phyloP scores from a whole-genome alignment of 2,797 vertebrate genomes.

The Notolabrus celidotus region DNA sequence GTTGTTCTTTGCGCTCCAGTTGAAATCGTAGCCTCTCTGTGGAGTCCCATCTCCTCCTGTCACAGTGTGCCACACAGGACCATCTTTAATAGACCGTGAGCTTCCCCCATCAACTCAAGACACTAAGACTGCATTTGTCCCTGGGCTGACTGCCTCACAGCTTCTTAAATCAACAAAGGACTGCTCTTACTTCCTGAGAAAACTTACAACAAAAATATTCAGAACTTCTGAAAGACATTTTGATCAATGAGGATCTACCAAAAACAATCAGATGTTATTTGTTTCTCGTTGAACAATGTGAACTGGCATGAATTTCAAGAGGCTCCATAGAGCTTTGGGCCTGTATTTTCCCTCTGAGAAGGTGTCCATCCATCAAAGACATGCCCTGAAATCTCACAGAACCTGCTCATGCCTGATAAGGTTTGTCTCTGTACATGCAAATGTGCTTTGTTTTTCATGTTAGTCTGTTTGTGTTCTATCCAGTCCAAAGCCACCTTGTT shows the following conservation, averaged over 20 bases:
- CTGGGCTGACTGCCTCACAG: constrained; percentile 7
- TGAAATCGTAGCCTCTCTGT: constrained; percentile 37
- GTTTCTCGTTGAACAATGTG: constrained; percentile 45
- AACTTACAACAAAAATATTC: background rate
- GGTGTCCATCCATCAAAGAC: constrained; percentile 48
- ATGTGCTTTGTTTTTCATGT: constrained; percentile 44
- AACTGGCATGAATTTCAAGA: constrained; percentile 55
- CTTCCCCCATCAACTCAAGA: constrained; percentile 34
- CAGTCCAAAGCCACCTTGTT: constrained; percentile 45
- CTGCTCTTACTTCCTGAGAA: constrained; percentile 29
- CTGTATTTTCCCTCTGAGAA: constrained; percentile 43
- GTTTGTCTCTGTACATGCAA: constrained; percentile 43
- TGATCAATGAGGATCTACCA: constrained; percentile 10
- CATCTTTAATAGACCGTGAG: constrained; percentile 35
- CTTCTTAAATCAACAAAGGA: constrained; percentile 30
- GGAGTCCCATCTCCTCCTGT: constrained; percentile 26
- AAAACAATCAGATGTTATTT: constrained; percentile 13
- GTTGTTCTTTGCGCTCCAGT: constrained; percentile 41
- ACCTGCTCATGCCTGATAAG: constrained; percentile 47
- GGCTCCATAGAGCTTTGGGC: constrained; percentile 35
- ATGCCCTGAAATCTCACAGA: constrained; percentile 31
- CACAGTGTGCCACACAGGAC: constrained; percentile 48
- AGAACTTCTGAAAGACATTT: constrained; percentile 25
- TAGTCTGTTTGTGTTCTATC: constrained; percentile 47
- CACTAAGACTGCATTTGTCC: constrained; percentile 12